phyloP scores from a whole-genome alignment of 2,888 invertebrate genomes.

The Drosophila helvetica region DNA sequence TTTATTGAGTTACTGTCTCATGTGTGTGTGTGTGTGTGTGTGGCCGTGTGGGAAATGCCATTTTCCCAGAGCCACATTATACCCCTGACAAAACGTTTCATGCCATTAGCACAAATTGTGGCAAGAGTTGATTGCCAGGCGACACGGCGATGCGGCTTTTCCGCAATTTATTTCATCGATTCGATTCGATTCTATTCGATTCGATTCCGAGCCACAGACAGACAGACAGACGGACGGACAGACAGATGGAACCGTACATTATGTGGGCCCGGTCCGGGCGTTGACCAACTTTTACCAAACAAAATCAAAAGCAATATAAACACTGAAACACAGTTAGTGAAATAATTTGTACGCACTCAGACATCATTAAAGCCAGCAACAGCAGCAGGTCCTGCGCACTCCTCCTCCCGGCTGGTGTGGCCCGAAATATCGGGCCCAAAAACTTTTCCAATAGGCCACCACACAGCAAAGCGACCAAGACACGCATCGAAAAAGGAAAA shows the following conservation, averaged over 20 bases:
- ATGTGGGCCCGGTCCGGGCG: not conserved
- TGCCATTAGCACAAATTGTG: slow-evolving; percentile 54
- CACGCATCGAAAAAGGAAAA: slow-evolving; percentile 46
- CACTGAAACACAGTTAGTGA: slow-evolving; percentile 68
- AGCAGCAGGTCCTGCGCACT: slow-evolving; percentile 1
- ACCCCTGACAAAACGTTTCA: slow-evolving; percentile 31
- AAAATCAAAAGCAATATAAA: slow-evolving; percentile 71
- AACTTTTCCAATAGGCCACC: slow-evolving; percentile 64
- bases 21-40: slow-evolving; percentile 11
- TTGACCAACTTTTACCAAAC: slow-evolving; percentile 45
- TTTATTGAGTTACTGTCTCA: slow-evolving; percentile 45
- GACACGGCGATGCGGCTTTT: slow-evolving; percentile 6
- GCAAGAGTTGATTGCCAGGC: slow-evolving; percentile 36
- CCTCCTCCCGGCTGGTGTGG: no score
- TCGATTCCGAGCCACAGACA: slow-evolving; percentile 12
- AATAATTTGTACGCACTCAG: slow-evolving; percentile 75
- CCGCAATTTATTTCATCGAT: slow-evolving; percentile 67
- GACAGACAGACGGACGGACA: not conserved
- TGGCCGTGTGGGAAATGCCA: slow-evolving; percentile 11
- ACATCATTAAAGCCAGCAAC: slow-evolving; percentile 50
- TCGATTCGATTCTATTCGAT: slow-evolving; percentile 19
- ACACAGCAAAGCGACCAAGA: slow-evolving; percentile 47
- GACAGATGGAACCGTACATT: slow-evolving; percentile 20
- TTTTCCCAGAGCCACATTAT: slow-evolving; percentile 30
- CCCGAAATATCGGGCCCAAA: slow-evolving; percentile 7